These are phyloP conservation scores for Lepidonotus clava DNA, from an alignment of 2,888 invertebrate species.

Conservation along the genomic window DNA sequence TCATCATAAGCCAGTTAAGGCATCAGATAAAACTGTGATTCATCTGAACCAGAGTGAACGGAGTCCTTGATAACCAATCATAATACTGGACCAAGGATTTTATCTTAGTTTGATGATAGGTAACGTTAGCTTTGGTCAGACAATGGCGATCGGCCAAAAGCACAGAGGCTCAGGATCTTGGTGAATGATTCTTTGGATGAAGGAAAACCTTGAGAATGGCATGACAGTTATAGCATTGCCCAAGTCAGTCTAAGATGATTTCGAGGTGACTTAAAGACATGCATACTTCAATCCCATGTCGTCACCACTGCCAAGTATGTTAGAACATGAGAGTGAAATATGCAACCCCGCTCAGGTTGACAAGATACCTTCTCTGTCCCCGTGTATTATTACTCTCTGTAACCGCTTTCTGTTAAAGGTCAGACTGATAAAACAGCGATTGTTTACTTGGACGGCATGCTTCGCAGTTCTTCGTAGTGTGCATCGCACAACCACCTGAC, in stretches of 20 bases:
- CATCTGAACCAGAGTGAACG: conserved; percentile 25
- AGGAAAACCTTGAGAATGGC: background rate
- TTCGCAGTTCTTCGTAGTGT: conserved; percentile 67
- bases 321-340: background rate
- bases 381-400: background rate
- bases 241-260: no score
- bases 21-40: conserved; percentile 6
- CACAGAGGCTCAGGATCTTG: background rate
- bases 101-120: background rate
- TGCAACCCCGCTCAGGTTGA: conserved; percentile 20
- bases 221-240: conserved; percentile 1
- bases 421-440: background rate
- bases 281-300: background rate
- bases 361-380: conserved; percentile 26
- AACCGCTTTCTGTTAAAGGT: background rate
- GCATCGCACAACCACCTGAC: conserved; percentile 67
- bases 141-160: conserved; percentile 9
- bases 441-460: conserved; percentile 57
- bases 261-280: no score
- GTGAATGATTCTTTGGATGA: background rate
- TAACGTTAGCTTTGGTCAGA: no score
- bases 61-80: conserved; percentile 38
- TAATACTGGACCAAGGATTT: conserved; percentile 40
- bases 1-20: conserved; percentile 15
- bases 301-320: background rate